Percentiles rank a stretch among this genome's conserved stretches.
Conservation (phyloP, 2,888 invertebrate species). For the Habroteleia sp. region DNA sequence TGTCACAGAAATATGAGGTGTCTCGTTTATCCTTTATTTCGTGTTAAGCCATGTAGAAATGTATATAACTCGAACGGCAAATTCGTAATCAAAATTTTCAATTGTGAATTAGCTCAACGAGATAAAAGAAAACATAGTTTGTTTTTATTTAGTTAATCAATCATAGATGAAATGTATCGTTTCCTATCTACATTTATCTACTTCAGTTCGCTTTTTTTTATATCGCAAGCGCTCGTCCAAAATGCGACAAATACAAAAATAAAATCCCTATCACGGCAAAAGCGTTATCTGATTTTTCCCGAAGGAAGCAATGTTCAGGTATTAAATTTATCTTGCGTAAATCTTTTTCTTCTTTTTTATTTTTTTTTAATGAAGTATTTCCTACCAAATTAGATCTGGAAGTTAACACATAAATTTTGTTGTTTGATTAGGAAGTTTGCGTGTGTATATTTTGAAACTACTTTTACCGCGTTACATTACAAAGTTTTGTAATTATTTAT, state of each 20-base stretch:
- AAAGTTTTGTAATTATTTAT: too few relatives aligned
- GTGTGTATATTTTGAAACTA: too few relatives aligned
- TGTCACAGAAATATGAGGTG: not conserved
- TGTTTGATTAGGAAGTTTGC: too few relatives aligned
- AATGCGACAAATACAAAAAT: conserved; percentile 14
- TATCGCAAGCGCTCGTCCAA: conserved; percentile 24
- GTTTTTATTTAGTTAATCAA: not conserved
- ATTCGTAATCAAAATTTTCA: not conserved
- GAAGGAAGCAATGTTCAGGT: conserved; percentile 85
- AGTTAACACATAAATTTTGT: too few relatives aligned
- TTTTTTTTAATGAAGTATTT: too few relatives aligned
- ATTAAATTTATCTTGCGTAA: conserved; percentile 69
- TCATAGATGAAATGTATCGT: conserved; percentile 8
- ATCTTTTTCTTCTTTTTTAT: not conserved
- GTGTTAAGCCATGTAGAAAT: conserved; percentile 2
- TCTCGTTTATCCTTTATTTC: conserved; percentile 12
- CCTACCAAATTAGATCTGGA: too few relatives aligned
- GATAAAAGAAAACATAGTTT: not conserved
- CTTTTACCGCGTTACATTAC: too few relatives aligned
- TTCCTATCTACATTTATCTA: conserved; percentile 9
- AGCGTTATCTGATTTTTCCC: conserved; percentile 84
- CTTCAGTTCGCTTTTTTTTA: conserved; percentile 11
- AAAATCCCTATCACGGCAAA: conserved; percentile 81
- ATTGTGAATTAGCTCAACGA: not conserved
- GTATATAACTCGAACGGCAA: not conserved